Percentiles rank a stretch among this genome's conserved stretches.
These are phyloP conservation scores for Plusia festucae DNA, from an alignment of 2,888 invertebrate species.

Conservation along the genomic window DNA sequence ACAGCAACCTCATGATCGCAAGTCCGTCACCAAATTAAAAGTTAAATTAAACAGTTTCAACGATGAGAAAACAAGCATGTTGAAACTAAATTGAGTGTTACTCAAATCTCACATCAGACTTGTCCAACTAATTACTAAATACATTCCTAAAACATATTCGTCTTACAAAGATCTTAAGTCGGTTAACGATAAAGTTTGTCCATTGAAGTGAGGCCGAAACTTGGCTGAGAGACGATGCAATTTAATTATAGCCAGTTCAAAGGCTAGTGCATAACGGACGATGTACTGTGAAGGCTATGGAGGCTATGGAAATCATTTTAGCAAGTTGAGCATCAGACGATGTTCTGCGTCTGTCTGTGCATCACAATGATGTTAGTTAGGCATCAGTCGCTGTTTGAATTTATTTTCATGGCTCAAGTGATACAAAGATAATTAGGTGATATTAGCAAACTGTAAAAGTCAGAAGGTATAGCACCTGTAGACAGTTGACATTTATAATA, in stretches of 20 bases:
- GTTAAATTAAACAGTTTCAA: too few species aligned
- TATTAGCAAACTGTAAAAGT: too few species aligned
- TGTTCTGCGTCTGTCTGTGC: conserved; percentile 42
- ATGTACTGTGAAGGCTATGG: conserved; percentile 69
- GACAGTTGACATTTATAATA: too few species aligned
- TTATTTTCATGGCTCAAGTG: not conserved
- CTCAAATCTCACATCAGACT: not conserved
- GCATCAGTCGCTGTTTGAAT: not conserved
- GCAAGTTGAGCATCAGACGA: conserved; percentile 61
- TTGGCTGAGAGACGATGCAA: conserved; percentile 77
- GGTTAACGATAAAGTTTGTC: conserved; percentile 77
- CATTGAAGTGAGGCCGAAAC: conserved; percentile 71
- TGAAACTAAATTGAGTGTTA: not conserved
- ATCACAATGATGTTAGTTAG: conserved; percentile 61
- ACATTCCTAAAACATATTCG: conserved; percentile 39
- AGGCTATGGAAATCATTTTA: conserved; percentile 77
- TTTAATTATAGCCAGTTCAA: conserved; percentile 86
- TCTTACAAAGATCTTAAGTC: conserved; percentile 62
- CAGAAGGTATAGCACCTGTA: too few species aligned
- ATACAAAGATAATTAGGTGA: too few species aligned
- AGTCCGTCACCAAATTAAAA: too few species aligned
- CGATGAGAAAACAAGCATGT: too few species aligned
- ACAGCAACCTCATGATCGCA: too few species aligned
- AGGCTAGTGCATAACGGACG: conserved; percentile 81
- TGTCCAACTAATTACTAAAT: conserved; percentile 19